A percentile compares a stretch with the other conserved stretches of the same genome.
Evolutionary conservation across 2,797 vertebrate genomes (phyloP).

Genomic region (Sebastolobus alascanus): DNA sequence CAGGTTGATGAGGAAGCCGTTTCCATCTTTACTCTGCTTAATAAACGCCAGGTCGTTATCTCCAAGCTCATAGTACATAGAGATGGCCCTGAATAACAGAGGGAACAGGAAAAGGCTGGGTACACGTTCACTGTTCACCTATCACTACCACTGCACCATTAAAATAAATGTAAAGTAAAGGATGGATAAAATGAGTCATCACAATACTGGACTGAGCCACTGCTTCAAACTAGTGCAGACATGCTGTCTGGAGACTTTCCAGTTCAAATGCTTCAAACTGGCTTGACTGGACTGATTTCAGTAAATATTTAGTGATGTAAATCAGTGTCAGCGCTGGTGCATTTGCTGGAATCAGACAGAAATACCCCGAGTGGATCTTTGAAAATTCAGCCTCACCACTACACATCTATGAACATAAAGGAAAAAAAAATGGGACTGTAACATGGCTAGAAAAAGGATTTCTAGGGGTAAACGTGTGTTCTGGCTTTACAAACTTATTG

Average conservation of each 20-base stretch:
- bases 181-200: background rate
- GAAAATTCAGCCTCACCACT: background rate
- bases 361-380: background rate
- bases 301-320: background rate
- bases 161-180: background rate
- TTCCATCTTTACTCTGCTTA: slow-evolving; percentile 94
- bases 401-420: background rate
- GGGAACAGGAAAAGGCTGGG: background rate
- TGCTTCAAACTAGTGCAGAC: background rate
- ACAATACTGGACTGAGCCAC: background rate
- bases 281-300: background rate
- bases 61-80: slow-evolving; percentile 91
- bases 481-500: background rate
- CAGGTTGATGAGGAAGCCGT: slow-evolving; percentile 96
- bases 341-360: background rate
- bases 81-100: slow-evolving; percentile 89
- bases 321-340: background rate
- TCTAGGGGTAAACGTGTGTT: background rate
- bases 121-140: background rate
- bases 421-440: background rate
- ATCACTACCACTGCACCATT: background rate
- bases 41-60: slow-evolving; percentile 94
- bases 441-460: background rate
- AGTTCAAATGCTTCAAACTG: background rate
- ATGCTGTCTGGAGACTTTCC: background rate